Base-by-base conservation (phyloP, 2,797 vertebrate species). In the Acridotheres tristis region DNA sequence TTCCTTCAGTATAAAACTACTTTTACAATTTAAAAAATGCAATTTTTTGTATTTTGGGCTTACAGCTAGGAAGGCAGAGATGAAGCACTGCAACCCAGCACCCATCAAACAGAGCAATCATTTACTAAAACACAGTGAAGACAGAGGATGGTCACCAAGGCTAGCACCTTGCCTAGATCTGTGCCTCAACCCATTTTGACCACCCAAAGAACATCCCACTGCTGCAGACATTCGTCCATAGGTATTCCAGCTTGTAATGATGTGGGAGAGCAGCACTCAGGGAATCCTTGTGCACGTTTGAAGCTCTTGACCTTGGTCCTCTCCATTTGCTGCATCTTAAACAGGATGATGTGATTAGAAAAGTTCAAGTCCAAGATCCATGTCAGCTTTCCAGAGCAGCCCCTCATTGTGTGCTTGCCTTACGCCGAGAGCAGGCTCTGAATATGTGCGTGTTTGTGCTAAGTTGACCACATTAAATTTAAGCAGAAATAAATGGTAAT, bases 391-490 rank as follows among this genome's bases (percentile, higher is more conserved):
- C 27, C 43, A 51, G 85, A 61, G 54, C 66, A 78, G 58, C 76
- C 58, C 13, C 57, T 71, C 0, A 0, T 8, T 13, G 67, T 3
- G 6, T 16, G 29, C 8, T 19, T 10, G 29, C 45, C 2, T 10
- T 4, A 40, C 47, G 11, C 21, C 0, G 3, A 58, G 68, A 86
- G 54, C 47, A 18, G 77, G 51, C 62, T 48, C 45, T 67, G 66
- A 69, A 21, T 45, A 15, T 1, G 17, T 74, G 79, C 61, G 66
- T 78, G 81, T 63, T 95, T 94, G 89, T 80, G 74, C 78, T 68
- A 89, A 77, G 84, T 90, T 77, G 93, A 95, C 93, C 88, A 58
- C 40, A 23, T 77, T 89, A 94, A 94, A 96, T 81, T 93, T 69
- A 90, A 93, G 91, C 54, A 91, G 89, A 80, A 93, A 57, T 57